Percentiles rank a stretch among this genome's conserved stretches.
These are phyloP conservation scores for Zaprionus nigranus DNA, from an alignment of 1,140 invertebrate species.

Conservation along the genomic window DNA sequence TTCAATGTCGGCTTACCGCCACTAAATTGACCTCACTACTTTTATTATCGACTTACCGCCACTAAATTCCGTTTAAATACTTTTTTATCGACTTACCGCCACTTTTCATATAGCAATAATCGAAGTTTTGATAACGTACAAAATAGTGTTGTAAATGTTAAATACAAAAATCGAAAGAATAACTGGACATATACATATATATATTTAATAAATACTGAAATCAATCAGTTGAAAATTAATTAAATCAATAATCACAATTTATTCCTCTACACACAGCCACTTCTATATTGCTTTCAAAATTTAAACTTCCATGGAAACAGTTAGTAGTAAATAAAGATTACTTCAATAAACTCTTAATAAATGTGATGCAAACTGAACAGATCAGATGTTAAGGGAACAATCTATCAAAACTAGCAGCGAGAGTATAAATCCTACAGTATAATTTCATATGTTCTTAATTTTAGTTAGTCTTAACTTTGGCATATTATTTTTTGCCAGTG, in stretches of 20 bases:
- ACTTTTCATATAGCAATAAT: neutral
- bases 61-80: no score
- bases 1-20: no score
- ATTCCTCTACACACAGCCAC: no score
- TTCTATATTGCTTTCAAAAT: no score
- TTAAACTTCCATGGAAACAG: neutral
- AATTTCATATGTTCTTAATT: neutral
- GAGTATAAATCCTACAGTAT: neutral
- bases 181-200: no score
- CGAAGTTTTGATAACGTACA: neutral
- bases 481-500: conserved; percentile 34
- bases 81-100: neutral
- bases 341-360: neutral
- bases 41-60: neutral
- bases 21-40: no score
- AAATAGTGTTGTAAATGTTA: no score
- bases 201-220: neutral
- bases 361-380: neutral
- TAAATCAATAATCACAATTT: no score
- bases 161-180: no score
- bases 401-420: neutral
- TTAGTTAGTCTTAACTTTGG: conserved; percentile 6
- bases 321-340: neutral
- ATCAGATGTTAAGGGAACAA: neutral
- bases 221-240: no score